Evolutionary conservation across 1,140 invertebrate genomes (phyloP), one percentile per base, ranked within the genome.

Genomic region (Drosophila sp.): DNA sequence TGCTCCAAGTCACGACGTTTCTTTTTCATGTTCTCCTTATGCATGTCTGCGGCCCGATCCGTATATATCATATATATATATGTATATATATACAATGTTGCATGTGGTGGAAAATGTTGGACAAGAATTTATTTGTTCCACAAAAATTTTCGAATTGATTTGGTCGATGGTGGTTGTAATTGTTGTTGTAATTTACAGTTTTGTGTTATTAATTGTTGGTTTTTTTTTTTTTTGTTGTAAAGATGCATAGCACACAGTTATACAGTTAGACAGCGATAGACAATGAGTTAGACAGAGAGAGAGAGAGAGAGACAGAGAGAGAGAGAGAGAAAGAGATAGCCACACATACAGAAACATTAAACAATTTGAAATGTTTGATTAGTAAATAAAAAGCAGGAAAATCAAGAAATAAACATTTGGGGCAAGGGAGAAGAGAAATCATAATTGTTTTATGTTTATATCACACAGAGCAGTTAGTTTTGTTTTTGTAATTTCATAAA

Each of bases 11-110:
- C 96, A 72, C 96, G 94, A 76, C 96, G 94, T 91, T 96, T 96
- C 93, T 98, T 98, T 94, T 98, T 97, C 94, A 97, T 96, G 84
- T 96, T 97, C 92, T 98, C 97, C 66, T 97, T 93, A 92, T 97
- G 96, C 92, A 96, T 96, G 82, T 92, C 91, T 92, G 91, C 91
- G 75, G 91, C 91, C 83, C 91, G 90, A 92, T 92, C 91, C 91
- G 91, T 92, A 91, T 91, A 92, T 91, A 75, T 61, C 56, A 75
- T 75, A 75, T 72, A 75, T 75, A 68, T 68, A 72, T 40, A 60
- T 50, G 27, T 50, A 50, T 50, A 50, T 58, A 25, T 38, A 11
- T 3, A 25, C 10, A 4, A 60, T 83, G 86, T 83, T 69, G 83
- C 80, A 89, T 89, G 84, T 76, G 79, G 66, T 81, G 77, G 71